Base-by-base conservation (phyloP, 2,797 vertebrate species). In the Tangara arthus region DNA sequence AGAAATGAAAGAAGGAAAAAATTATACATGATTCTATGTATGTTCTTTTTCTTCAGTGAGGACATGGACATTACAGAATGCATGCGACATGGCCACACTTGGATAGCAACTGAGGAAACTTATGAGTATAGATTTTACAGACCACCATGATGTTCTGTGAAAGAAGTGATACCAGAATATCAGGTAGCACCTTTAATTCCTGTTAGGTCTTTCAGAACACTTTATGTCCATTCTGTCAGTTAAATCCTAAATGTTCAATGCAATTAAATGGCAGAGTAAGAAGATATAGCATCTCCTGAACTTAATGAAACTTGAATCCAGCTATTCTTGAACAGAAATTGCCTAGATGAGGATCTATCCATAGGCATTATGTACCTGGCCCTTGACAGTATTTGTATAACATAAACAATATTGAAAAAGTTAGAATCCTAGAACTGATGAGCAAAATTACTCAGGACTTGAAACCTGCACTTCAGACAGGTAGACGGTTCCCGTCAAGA, bases 401-500 rank as follows among this genome's bases (percentile, higher is more conserved):
- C 59, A 70, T 21, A 59, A 94, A 90, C 52, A 82, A 41, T 32
- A 79, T 5, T 83, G 60, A n/a, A 73, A 84, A 95, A 80, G 44
- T 60, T 71, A 61, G 60, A 95, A 95, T 46, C 22, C 78, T 78
- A 55, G 37, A 91, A 87, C 4, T 59, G 49, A 86, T 42, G 50
- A 81, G 56, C 32, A 81, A 26, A 79, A 81, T 28, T 59, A 93
- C 89, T 80, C 42, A 53, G 15, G 59, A 41, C 83, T 72, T 93
- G 90, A 81, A 96, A 95, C 52, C 69, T 66, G 30, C 44, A 91
- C 90, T 92, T 96, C 71, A 81, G 59, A 93, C 39, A 96, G 86
- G 94, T 89, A 95, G 52, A 92, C 57, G 52, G 49, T 82, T 57
- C 70, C 73, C 6, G 0, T 82, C 76, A 97, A 95, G 73, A 96